Evolutionary conservation across 2,888 invertebrate species (phyloP).

Genomic region (Elegia similella): DNA sequence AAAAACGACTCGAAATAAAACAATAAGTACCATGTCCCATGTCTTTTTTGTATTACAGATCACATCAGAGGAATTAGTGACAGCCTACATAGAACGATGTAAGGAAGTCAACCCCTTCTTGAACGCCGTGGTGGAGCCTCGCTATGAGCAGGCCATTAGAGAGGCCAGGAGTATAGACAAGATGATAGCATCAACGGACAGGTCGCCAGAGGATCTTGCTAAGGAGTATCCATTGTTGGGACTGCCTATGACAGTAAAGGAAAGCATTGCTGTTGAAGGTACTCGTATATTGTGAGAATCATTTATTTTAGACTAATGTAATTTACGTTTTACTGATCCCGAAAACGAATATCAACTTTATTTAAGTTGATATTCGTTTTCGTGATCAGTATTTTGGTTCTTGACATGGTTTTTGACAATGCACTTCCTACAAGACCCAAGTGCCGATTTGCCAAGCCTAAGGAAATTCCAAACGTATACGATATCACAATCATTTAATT

Average conservation of each 20-base stretch:
- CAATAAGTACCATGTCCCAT: neutral
- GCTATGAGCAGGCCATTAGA: constrained; percentile 87
- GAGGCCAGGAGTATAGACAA: constrained; percentile 89
- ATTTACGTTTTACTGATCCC: too few species aligned
- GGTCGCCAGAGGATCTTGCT: constrained; percentile 82
- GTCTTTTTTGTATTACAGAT: constrained; percentile 72
- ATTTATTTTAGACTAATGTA: too few species aligned
- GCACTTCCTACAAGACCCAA: too few species aligned
- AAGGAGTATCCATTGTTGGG: constrained; percentile 89
- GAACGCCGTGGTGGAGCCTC: constrained; percentile 90
- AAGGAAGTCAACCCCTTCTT: constrained; percentile 89
- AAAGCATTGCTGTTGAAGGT: constrained; percentile 90
- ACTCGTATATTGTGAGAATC: too few species aligned
- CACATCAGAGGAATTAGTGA: constrained; percentile 85
- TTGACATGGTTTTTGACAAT: too few species aligned
- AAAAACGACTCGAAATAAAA: too few species aligned
- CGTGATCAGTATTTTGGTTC: too few species aligned
- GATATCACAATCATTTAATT: neutral
- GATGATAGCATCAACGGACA: constrained; percentile 81
- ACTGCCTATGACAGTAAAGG: constrained; percentile 92
- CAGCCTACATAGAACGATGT: constrained; percentile 88
- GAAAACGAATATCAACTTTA: too few species aligned
- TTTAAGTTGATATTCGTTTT: too few species aligned
- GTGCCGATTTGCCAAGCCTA: too few species aligned
- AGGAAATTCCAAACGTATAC: neutral